Base-by-base conservation (phyloP, 92 coral and sea anemone genomes). In the Zoanthus sociatus region DNA sequence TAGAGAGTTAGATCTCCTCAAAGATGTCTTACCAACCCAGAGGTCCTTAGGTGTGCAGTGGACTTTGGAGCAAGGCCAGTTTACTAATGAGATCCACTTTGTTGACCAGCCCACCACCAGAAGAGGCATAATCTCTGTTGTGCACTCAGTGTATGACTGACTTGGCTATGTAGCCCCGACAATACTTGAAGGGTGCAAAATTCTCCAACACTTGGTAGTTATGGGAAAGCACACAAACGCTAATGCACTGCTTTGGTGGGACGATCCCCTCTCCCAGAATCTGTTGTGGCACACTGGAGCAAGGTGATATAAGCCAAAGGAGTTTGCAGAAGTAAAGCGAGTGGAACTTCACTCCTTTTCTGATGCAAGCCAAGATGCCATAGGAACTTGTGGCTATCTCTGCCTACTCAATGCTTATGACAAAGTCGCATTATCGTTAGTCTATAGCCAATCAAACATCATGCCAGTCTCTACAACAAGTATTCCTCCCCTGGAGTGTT, bases 361-460 rank as follows among this genome's bases (percentile, higher is more conserved):
- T 17, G 91, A 88, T 71, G 91, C 91, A 26, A 88, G 91, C 21
- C 68, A 88, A 60, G 81, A 89, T 21, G 92, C 88, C 18, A 89
- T 77, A 6, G 92, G 84, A 16, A 74, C 81, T 14, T 78, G 82
- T 71, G 82, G 82, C 31, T 82, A 88, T 51, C 89, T 88, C 17
- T 68, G 87, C 53, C 88, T 77, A 78, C 64, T 92, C 82, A 79
- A 86, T 81, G 84, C 47, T 21, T 58, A n/a, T 32, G 87, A 69
- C 20, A 84, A 84, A n/a, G 56, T 82, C 30, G 53, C 87, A 10
- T 87, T 82, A 48, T 15, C 84, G 33, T 85, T 89, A 5, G 69
- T 84, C 48, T 89, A 56, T 67, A 90, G 94, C 47, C 94, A 92
- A 88, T 84, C 90, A 13, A 89, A 77, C 76, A 73, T 79, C 37